Evolutionary conservation across 2,113 vertebrate species (phyloP), one percentile per base, ranked within the genome.

Genomic region (Pterophyllum scalare): DNA sequence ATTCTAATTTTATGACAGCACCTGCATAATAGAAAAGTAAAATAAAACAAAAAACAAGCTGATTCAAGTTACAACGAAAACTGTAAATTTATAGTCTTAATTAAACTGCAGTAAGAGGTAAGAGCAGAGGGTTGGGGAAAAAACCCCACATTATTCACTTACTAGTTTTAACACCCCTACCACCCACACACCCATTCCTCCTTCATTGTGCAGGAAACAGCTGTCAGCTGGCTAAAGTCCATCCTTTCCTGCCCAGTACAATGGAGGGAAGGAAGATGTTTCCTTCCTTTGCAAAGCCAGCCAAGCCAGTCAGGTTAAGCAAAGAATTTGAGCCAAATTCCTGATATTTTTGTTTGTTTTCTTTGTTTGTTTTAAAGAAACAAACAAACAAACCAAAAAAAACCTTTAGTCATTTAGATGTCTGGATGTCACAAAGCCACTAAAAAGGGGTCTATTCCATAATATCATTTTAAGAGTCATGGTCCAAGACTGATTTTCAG

Each of bases 211-310:
- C 88, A 94, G 94, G 94, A 94, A 94, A 93, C 94, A 94, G 92
- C 91, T 87, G 92, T 93, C 92, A 94, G 91, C 84, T 91, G 88
- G 93, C 84, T 77, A 15, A 79, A 79, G 89, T 93, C 93, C 89
- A 91, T 93, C 92, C 87, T 93, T 95, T 95, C 94, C 93, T 89
- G 87, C 87, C 62, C 80, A 49, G 80, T 87, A 96, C 96, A 96
- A 96, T 96, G 83, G 79, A 91, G 83, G 93, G 93, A 95, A 94
- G 92, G 93, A 95, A 92, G 88, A 94, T 15, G 85, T 75, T 95
- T 94, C 91, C 93, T 94, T 95, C 93, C 94, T 87, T 85, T 90
- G 60, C 82, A 83, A 77, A 87, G 59, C 58, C 90, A 84, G 80
- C 26, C 76, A 59, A 61, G 81, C 19, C 59, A 54, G 57, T 61